phyloP scores from a whole-genome alignment of 2,797 vertebrate species.

The Centroberyx gerrardi region DNA sequence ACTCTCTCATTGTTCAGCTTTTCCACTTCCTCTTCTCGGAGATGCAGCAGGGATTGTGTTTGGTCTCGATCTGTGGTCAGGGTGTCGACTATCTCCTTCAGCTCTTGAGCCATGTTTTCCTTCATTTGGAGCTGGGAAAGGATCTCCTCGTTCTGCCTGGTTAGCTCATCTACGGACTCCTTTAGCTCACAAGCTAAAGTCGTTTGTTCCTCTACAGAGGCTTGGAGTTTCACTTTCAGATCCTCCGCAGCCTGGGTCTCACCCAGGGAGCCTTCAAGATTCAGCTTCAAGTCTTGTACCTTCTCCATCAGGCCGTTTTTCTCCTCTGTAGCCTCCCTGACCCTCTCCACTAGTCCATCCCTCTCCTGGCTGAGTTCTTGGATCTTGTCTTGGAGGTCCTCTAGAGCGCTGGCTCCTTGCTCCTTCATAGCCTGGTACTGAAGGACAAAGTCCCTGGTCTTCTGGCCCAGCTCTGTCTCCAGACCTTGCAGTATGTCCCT shows the following conservation, averaged over 20 bases:
- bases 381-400: slow-evolving; percentile 87
- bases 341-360: slow-evolving; percentile 41
- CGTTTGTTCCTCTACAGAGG: slow-evolving; percentile 59
- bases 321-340: slow-evolving; percentile 84
- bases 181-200: slow-evolving; percentile 61
- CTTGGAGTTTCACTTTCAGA: slow-evolving; percentile 72
- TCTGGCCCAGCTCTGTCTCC: slow-evolving; percentile 90
- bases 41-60: slow-evolving; percentile 73
- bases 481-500: slow-evolving; percentile 88
- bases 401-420: slow-evolving; percentile 87
- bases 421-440: slow-evolving; percentile 92
- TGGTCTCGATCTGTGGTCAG: slow-evolving; percentile 82
- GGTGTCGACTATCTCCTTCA: slow-evolving; percentile 78
- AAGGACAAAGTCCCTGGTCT: slow-evolving; percentile 89
- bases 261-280: slow-evolving; percentile 76
- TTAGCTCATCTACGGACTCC: slow-evolving; percentile 79
- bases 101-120: slow-evolving; percentile 82
- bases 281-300: slow-evolving; percentile 79
- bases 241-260: slow-evolving; percentile 75
- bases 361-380: slow-evolving; percentile 67
- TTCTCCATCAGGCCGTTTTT: slow-evolving; percentile 86
- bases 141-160: slow-evolving; percentile 83
- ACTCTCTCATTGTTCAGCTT: slow-evolving; percentile 64
- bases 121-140: slow-evolving; percentile 80
- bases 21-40: slow-evolving; percentile 76